These are phyloP conservation scores for Drosophila arawakana DNA, from an alignment of 1,140 invertebrate species.

Conservation along the genomic window DNA sequence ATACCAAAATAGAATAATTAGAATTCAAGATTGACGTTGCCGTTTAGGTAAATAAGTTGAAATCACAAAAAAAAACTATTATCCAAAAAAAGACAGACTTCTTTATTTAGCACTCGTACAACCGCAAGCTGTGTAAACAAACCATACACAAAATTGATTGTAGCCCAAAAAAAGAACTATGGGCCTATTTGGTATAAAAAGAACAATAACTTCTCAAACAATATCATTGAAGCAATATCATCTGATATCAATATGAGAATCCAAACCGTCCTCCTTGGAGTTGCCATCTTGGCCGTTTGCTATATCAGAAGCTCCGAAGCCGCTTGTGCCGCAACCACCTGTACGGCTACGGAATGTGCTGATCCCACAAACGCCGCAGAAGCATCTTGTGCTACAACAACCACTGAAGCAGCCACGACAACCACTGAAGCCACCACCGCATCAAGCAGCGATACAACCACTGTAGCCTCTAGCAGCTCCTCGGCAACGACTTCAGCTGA, in stretches of 20 bases:
- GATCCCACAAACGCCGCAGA: slow-evolving; percentile 1
- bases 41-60: not conserved
- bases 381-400: not conserved
- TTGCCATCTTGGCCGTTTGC: slow-evolving; percentile 12
- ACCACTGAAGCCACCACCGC: not conserved
- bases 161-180: too few species aligned
- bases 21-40: not conserved
- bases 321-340: not conserved
- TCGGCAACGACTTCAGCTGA: not conserved
- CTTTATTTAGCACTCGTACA: not conserved
- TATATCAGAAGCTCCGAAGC: slow-evolving; percentile 6
- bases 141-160: not conserved
- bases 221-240: slow-evolving; percentile 9
- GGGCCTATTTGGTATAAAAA: slow-evolving; percentile 5
- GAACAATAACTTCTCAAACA: not conserved
- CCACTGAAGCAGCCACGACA: not conserved
- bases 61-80: not conserved
- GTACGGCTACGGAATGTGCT: slow-evolving; percentile 1
- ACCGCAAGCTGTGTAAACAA: slow-evolving; percentile 7
- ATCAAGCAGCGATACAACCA: not conserved
- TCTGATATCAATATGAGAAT: slow-evolving; percentile 19
- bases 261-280: slow-evolving; percentile 14
- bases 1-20: slow-evolving; percentile 1
- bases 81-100: slow-evolving; percentile 8
- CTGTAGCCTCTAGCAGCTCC: not conserved